Evolutionary conservation across 2,888 invertebrate genomes (phyloP), one percentile per base, ranked within the genome.

Genomic region (Trissoscelio sp.): DNA sequence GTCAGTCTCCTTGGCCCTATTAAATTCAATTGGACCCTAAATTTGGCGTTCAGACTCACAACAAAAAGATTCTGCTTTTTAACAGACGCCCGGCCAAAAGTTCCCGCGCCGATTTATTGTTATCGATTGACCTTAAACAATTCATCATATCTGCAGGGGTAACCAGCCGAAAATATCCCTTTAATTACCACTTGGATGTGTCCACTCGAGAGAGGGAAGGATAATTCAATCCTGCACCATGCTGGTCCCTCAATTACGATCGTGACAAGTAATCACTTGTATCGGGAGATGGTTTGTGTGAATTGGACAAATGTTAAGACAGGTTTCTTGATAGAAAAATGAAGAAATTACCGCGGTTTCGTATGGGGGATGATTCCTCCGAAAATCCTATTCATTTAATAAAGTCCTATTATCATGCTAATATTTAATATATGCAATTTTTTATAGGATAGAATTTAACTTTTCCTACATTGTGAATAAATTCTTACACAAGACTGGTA

Each of bases 21-120:
- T 89, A 89, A 89, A 90, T 90, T 90, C 89, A 90, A 90, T 88
- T 87, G 85, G 86, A 89, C 90, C 90, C 90, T 87, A 88, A 89
- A 86, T 87, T 88, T 86, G 84, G 75, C 84, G 84, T 81, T 81
- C 81, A 78, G 80, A 51, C 70, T 84, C 69, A 67, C 60, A 60
- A 85, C 82, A 87, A 86, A 86, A 86, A 86, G 86, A 85, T 85
- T 78, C 79, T 72, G 79, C 79, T 81, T 79, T 81, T 81, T 79
- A 75, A 24, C 66, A 58, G 44, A 67, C 66, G 64, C 48, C 51
- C 14, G 39, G 11, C 67, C 18, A 12, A 69, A 66, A 37, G 60
- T 81, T 81, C 80, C 79, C 80, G 80, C 80, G 74, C 66, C 78
- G 78, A 83, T 81, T 81, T 81, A 83, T 81, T 75, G 79, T 81